phyloP scores from a whole-genome alignment of 2,113 vertebrate genomes.

The Climacteris rufus region DNA sequence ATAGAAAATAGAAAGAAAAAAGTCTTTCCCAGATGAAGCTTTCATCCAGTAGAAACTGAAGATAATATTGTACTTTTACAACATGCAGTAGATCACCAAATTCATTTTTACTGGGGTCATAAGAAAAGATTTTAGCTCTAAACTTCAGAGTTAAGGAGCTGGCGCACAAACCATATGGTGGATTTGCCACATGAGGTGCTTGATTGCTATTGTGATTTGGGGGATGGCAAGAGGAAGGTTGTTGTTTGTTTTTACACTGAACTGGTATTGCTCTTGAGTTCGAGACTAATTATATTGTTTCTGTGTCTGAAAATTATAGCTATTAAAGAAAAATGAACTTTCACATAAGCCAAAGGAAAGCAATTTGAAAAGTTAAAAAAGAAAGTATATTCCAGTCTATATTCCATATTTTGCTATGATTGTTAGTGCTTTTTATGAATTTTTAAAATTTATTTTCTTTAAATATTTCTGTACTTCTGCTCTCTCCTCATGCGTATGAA shows the following conservation, averaged over 20 bases:
- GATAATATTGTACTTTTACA: constrained; percentile 24
- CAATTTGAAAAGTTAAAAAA: neutral
- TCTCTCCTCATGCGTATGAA: neutral
- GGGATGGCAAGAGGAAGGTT: accelerated
- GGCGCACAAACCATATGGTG: neutral
- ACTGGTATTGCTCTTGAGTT: neutral
- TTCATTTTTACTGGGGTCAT: constrained; percentile 35
- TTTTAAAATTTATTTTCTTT: neutral
- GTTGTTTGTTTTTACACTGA: neutral
- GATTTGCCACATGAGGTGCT: neutral
- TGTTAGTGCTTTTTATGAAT: neutral
- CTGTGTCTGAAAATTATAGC: neutral
- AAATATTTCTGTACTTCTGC: neutral
- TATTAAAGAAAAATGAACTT: neutral
- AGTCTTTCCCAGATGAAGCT: neutral
- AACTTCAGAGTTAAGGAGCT: neutral
- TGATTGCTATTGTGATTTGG: neutral
- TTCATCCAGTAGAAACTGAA: neutral
- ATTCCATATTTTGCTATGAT: neutral
- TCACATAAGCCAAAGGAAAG: neutral
- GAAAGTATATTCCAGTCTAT: neutral
- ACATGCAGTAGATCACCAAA: constrained; percentile 22
- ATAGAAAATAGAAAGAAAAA: constrained; percentile 12
- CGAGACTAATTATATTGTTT: neutral
- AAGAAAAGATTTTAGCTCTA: constrained; percentile 18